Percentiles rank a stretch among this genome's conserved stretches.
phyloP scores from a whole-genome alignment of 92 coral and sea anemone species.

The Phymanthus crucifer region DNA sequence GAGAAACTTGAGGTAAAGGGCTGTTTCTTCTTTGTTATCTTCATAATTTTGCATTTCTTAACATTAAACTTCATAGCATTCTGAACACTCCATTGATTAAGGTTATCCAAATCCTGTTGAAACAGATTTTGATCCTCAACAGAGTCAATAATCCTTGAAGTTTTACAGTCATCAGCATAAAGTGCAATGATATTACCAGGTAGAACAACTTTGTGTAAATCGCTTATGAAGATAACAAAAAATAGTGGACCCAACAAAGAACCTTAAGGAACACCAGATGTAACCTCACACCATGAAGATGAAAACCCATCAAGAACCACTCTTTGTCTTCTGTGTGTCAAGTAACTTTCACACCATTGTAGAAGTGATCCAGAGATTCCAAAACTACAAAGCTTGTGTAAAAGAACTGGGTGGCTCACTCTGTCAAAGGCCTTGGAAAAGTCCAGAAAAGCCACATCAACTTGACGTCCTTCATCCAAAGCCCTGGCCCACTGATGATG shows the following conservation, averaged over 20 bases:
- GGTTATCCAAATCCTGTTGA: not conserved
- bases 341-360: slow-evolving; percentile 29
- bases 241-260: slow-evolving; percentile 41
- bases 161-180: slow-evolving; percentile 39
- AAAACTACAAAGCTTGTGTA: slow-evolving; percentile 33
- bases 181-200: slow-evolving; percentile 37
- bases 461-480: slow-evolving; percentile 22
- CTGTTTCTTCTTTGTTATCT: slow-evolving; percentile 27
- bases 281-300: slow-evolving; percentile 35
- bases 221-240: slow-evolving; percentile 28
- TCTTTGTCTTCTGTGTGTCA: slow-evolving; percentile 11
- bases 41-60: slow-evolving; percentile 1
- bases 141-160: slow-evolving; percentile 12
- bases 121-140: slow-evolving; percentile 1
- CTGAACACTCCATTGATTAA: not conserved
- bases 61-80: not conserved
- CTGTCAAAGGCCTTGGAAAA: slow-evolving; percentile 41
- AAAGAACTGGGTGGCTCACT: slow-evolving; percentile 23
- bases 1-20: slow-evolving; percentile 14
- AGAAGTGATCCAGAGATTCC: slow-evolving; percentile 20
- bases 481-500: slow-evolving; percentile 34
- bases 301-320: slow-evolving; percentile 23
- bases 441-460: slow-evolving; percentile 25
- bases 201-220: slow-evolving; percentile 32
- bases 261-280: slow-evolving; percentile 55